These are phyloP conservation scores for Lagopus muta DNA, from an alignment of 2,113 vertebrate genomes.

Conservation along the genomic window DNA sequence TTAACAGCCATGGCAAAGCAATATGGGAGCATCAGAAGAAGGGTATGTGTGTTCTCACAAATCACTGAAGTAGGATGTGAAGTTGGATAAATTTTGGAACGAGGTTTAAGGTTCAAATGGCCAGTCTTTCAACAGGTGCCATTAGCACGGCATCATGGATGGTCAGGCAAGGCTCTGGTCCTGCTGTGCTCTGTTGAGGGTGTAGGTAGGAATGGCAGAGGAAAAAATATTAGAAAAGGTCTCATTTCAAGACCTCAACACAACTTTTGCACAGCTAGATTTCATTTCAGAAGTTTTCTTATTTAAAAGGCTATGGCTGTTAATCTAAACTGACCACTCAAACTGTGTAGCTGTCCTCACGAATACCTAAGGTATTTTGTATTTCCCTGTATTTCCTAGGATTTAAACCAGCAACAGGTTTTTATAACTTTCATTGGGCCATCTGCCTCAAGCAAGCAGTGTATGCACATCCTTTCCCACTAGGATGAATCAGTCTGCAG, in stretches of 20 bases:
- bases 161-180: not conserved
- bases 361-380: not conserved
- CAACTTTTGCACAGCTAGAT: not conserved
- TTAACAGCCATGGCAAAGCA: not conserved
- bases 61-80: not conserved
- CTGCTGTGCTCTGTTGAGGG: not conserved
- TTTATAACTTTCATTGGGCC: not conserved
- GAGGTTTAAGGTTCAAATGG: not conserved
- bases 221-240: not conserved
- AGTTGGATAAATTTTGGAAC: not conserved
- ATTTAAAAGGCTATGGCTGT: not conserved
- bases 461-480: not conserved
- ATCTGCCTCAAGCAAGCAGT: not conserved
- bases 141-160: not conserved
- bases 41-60: not conserved
- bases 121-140: not conserved
- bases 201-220: not conserved
- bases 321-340: not conserved
- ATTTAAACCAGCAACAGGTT: conserved; percentile 3
- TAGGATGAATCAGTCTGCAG: conserved; percentile 28
- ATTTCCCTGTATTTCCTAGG: not conserved
- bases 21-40: not conserved
- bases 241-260: not conserved
- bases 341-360: not conserved
- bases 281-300: not conserved